Percentiles rank a stretch among this genome's conserved stretches.
Conservation (phyloP, 2,113 vertebrate genomes). For the Gopherus flavomarginatus region DNA sequence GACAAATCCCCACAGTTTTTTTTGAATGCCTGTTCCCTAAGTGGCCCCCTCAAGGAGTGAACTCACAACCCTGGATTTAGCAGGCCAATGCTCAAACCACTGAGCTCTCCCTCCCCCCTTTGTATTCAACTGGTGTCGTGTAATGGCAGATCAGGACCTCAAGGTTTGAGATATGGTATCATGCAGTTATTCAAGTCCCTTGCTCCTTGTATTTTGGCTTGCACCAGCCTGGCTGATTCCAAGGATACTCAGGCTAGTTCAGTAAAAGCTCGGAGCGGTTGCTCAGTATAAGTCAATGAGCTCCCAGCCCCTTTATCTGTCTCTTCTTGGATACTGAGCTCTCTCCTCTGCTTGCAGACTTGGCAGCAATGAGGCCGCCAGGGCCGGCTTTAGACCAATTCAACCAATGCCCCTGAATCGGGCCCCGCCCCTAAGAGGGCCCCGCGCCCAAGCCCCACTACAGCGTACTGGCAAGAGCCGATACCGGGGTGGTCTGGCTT, state of each 20-base stretch:
- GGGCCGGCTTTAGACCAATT: too few relatives aligned
- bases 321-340: not conserved
- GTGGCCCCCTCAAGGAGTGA: too few relatives aligned
- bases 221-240: not conserved
- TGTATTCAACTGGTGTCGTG: not conserved
- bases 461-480: too few relatives aligned
- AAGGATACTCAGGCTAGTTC: not conserved
- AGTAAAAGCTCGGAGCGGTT: not conserved
- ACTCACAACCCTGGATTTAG: too few relatives aligned
- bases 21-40: too few relatives aligned
- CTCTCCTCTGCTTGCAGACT: slow-evolving; percentile 47
- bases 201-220: not conserved
- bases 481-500: too few relatives aligned
- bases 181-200: not conserved
- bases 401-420: too few relatives aligned
- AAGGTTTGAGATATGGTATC: not conserved
- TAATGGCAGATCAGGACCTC: not conserved
- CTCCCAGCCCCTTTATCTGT: too few relatives aligned
- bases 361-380: slow-evolving; percentile 34
- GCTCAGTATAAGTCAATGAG: not conserved
- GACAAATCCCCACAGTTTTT: too few relatives aligned
- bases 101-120: not conserved
- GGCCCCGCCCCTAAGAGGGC: too few relatives aligned
- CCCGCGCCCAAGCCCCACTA: too few relatives aligned
- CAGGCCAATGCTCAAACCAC: too few relatives aligned